phyloP scores from a whole-genome alignment of 92 coral and sea anemone genomes.

The Siderastrea siderea region DNA sequence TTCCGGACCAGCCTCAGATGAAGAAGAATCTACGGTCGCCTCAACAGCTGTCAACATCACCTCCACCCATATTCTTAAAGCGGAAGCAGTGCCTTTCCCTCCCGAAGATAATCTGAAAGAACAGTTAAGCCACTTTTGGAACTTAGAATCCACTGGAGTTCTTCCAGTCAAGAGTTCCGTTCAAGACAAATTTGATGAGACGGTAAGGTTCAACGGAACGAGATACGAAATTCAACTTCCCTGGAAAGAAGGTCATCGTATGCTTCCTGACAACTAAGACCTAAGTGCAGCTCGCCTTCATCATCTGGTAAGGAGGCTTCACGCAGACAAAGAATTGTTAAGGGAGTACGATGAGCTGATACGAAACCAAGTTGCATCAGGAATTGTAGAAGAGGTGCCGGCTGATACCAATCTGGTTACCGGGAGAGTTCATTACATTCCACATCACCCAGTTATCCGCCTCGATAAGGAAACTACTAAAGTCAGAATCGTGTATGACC shows the following conservation, averaged over 20 bases:
- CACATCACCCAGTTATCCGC: conserved; percentile 71
- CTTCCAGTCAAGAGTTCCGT: neutral
- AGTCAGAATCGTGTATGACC: conserved; percentile 59
- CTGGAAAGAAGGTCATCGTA: conserved; percentile 45
- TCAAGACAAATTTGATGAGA: conserved; percentile 24
- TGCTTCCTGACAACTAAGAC: conserved; percentile 42
- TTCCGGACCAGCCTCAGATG: conserved; percentile 64
- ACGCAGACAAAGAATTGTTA: conserved; percentile 48
- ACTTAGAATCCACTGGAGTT: conserved; percentile 63
- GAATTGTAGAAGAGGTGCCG: conserved; percentile 39
- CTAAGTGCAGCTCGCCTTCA: conserved; percentile 40
- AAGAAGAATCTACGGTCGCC: neutral
- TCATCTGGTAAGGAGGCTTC: conserved; percentile 45
- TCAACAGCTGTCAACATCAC: conserved; percentile 39
- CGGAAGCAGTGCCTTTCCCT: neutral
- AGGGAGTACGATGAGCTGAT: conserved; percentile 40
- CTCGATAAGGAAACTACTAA: conserved; percentile 60
- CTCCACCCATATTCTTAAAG: conserved; percentile 44
- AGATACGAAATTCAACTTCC: conserved; percentile 73
- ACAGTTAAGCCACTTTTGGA: conserved; percentile 47
- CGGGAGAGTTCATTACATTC: conserved; percentile 33
- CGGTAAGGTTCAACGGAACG: conserved; percentile 42
- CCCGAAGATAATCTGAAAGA: neutral
- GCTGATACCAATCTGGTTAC: neutral
- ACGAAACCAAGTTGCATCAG: conserved; percentile 25